Conservation (phyloP, 2,888 invertebrate genomes). For the Clistopyga incitator region DNA sequence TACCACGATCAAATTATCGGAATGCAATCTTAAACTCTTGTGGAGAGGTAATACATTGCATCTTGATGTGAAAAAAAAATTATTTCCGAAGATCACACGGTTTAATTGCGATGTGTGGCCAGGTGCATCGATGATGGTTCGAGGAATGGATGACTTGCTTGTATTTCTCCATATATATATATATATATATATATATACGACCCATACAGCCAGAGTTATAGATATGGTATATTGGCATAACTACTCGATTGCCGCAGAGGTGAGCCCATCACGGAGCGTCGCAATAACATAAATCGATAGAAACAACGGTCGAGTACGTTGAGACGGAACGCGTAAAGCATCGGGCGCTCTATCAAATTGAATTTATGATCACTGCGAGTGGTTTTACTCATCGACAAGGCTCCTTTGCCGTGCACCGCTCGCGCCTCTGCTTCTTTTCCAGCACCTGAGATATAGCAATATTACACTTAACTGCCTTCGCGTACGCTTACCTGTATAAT, state of each 20-base stretch:
- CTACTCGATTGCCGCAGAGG: constrained; percentile 41
- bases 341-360: constrained; percentile 70
- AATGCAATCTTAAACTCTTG: too few relatives aligned
- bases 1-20: too few relatives aligned
- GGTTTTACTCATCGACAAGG: constrained; percentile 68
- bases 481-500: constrained; percentile 7
- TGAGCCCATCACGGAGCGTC: constrained; percentile 43
- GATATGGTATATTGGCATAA: constrained; percentile 49
- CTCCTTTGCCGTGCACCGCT: constrained; percentile 67
- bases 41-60: too few relatives aligned
- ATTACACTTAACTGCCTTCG: constrained; percentile 20
- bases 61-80: background rate
- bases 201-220: constrained; percentile 17
- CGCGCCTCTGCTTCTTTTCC: constrained; percentile 41
- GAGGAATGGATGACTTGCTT: constrained; percentile 43
- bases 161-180: constrained; percentile 29
- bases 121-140: background rate
- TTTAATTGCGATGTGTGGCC: background rate
- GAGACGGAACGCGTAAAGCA: constrained; percentile 67
- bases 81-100: background rate
- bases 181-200: constrained; percentile 30
- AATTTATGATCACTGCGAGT: constrained; percentile 71
- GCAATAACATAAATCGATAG: constrained; percentile 67
- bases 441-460: constrained; percentile 22
- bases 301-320: constrained; percentile 61